Percentiles rank a stretch among this genome's conserved stretches.
Conservation (phyloP, 2,888 invertebrate species). For the Eilema sororculum region DNA sequence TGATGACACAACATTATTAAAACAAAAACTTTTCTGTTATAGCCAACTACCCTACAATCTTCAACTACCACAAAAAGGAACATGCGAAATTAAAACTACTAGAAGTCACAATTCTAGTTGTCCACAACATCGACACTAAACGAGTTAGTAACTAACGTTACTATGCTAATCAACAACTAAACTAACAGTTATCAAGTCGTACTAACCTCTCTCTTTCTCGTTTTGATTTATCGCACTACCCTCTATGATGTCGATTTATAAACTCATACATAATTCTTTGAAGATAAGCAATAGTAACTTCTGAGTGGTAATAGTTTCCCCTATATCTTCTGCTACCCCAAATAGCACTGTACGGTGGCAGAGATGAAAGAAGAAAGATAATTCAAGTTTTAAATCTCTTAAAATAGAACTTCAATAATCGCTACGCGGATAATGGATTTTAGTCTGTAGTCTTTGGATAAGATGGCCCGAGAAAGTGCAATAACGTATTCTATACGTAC, state of each 20-base stretch:
- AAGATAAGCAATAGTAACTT: background rate
- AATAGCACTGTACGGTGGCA: background rate
- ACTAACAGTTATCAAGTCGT: slow-evolving; percentile 29
- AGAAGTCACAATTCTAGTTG: slow-evolving; percentile 45
- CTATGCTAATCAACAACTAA: slow-evolving; percentile 44
- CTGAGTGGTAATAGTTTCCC: background rate
- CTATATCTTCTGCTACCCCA: too few species aligned
- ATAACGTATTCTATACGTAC: background rate
- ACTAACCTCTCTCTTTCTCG: slow-evolving; percentile 26
- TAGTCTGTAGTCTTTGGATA: background rate
- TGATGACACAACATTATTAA: background rate
- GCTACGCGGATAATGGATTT: background rate
- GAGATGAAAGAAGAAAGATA: background rate
- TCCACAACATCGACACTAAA: slow-evolving; percentile 47
- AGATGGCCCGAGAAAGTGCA: background rate
- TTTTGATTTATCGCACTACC: slow-evolving; percentile 14
- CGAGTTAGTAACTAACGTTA: slow-evolving; percentile 24
- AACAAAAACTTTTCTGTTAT: background rate
- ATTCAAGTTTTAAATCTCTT: background rate
- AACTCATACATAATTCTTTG: background rate
- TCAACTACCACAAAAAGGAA: slow-evolving; percentile 2
- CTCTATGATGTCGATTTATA: slow-evolving; percentile 23
- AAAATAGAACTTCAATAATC: background rate
- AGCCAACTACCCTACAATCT: slow-evolving; percentile 6
- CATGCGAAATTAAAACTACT: slow-evolving; percentile 28